Percentiles rank a stretch among this genome's conserved stretches.
phyloP scores from a whole-genome alignment of 2,888 invertebrate species.

The Bedellia somnulentella region DNA sequence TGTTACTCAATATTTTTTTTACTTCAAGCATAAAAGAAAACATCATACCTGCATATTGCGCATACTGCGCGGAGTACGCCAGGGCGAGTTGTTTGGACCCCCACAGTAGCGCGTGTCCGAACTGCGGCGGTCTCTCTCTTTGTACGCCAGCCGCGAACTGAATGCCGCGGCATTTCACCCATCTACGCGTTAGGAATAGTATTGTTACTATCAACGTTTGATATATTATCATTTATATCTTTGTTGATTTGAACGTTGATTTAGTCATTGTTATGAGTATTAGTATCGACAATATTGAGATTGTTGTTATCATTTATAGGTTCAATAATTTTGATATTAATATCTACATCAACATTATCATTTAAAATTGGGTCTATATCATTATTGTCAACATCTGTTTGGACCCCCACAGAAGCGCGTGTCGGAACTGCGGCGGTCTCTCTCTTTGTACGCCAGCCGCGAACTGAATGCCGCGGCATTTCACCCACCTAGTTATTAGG shows the following conservation, averaged over 20 bases:
- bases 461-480: slow-evolving; percentile 84
- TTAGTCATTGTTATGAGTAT: too few species aligned
- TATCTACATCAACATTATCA: too few species aligned
- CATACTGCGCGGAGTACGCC: slow-evolving; percentile 90
- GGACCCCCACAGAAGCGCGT: slow-evolving; percentile 94
- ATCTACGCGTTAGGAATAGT: too few species aligned
- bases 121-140: slow-evolving; percentile 90
- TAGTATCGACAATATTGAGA: too few species aligned
- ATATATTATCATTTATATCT: too few species aligned
- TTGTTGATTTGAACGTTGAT: too few species aligned
- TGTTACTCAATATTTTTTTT: too few species aligned
- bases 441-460: slow-evolving; percentile 85
- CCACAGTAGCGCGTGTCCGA: slow-evolving; percentile 92
- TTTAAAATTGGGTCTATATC: neutral
- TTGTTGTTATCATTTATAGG: too few species aligned
- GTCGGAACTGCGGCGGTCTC: slow-evolving; percentile 89
- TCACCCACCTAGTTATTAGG: slow-evolving; percentile 89
- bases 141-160: slow-evolving; percentile 84
- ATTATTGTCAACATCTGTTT: slow-evolving; percentile 45
- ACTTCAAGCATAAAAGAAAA: too few species aligned
- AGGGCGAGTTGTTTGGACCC: slow-evolving; percentile 93
- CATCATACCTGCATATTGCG: slow-evolving; percentile 78
- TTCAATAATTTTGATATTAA: too few species aligned
- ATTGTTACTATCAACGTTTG: too few species aligned
- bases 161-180: slow-evolving; percentile 86